phyloP scores from a whole-genome alignment of 2,113 vertebrate species.

The Oncorhynchus clarkii region DNA sequence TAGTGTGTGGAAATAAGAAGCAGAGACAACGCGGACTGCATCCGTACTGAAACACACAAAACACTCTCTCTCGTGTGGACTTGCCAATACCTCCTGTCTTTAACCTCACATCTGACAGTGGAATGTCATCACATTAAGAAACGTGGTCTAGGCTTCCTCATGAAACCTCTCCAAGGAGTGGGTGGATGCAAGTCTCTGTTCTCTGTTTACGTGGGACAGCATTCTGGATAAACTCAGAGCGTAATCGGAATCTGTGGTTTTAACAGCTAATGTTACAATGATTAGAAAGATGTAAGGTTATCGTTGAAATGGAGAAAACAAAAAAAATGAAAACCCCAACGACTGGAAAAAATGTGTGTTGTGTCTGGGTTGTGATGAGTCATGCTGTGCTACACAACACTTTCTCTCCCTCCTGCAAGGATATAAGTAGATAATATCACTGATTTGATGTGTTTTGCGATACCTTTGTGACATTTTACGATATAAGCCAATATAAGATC shows the following conservation, averaged over 20 bases:
- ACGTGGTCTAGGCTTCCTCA: no score
- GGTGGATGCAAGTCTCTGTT: not conserved
- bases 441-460: slow-evolving; percentile 2
- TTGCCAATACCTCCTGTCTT: not conserved
- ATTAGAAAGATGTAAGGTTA: slow-evolving; percentile 1
- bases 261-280: slow-evolving; percentile 20
- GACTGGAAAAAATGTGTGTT: slow-evolving; percentile 39
- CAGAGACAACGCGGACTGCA: not conserved
- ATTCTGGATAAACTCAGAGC: not conserved
- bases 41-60: not conserved
- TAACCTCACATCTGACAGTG: slow-evolving; percentile 5
- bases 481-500: not conserved
- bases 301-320: slow-evolving; percentile 29
- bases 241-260: slow-evolving; percentile 13
- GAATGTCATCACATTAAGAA: slow-evolving; percentile 20
- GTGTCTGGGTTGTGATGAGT: slow-evolving; percentile 26
- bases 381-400: slow-evolving; percentile 29
- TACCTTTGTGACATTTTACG: no score
- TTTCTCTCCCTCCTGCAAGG: not conserved
- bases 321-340: not conserved
- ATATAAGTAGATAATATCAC: not conserved
- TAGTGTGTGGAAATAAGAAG: not conserved
- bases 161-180: no score
- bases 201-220: not conserved
- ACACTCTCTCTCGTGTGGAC: not conserved